Base-by-base conservation (phyloP, 2,797 vertebrate genomes). In the Podarcis lilfordi region DNA sequence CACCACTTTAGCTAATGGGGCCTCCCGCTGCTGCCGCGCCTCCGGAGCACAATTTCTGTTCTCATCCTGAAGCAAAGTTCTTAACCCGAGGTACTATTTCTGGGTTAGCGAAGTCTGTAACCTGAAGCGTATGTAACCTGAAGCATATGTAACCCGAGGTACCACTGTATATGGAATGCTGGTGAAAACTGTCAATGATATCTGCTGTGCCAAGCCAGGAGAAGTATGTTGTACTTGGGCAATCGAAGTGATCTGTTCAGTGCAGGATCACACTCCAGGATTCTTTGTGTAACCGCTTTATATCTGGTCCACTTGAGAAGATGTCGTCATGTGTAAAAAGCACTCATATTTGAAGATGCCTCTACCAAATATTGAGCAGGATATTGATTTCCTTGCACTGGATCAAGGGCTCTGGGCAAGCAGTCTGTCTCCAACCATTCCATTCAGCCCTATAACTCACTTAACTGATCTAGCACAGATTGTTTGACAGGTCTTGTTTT, bases 401-500 rank as follows among this genome's bases (percentile, higher is more conserved):
- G 9, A 78, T 40, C 10, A 68, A 37, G 64, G 59, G 45, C 35
- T 75, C 76, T 79, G 43, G 72, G n/a, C 43, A 75, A 59, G n/a
- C 32, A 69, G 61, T 10, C 32, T 88, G 59, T 37, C 61, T 45
- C 35, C 55, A 45, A 45, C 69, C n/a, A 27, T 79, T 64, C 40
- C 10, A 21, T n/a, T 35, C 17, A 50, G 55, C 5, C 64, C 81
- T 8, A 13, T 72, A 32, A 40, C 11, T 43, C 64, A 23, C 23
- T 77, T 83, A 59, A 71, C 35, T 40, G 81, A 78, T 71, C 19
- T 29, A 32, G 35, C 19, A 29, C 3, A n/a, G 88, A 85, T 89
- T 88, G 89, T 88, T 86, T 90, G 72, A 80, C 89, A 88, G 10
- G 23, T 4, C 76, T 86, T 91, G 50, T 90, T 91, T 93, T 85